Conservation (phyloP, 2,113 vertebrate species). For the Probosciger aterrimus region DNA sequence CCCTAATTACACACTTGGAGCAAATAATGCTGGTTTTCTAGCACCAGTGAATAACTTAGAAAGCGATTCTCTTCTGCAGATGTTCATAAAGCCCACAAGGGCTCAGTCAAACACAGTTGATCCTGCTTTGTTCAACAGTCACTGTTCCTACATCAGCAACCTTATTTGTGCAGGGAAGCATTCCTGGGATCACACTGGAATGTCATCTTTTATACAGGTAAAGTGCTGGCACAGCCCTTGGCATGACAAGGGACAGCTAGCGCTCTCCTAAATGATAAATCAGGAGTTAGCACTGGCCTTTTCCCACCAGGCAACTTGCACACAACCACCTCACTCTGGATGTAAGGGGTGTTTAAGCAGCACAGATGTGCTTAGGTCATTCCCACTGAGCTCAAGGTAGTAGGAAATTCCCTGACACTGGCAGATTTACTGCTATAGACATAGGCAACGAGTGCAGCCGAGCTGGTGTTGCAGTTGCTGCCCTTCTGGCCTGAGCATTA, state of each 20-base stretch:
- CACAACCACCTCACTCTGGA: rapidly evolving
- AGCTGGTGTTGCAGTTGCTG: neutral
- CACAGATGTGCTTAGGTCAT: neutral
- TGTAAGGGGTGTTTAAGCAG: neutral
- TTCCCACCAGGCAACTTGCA: neutral
- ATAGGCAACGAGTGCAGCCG: neutral
- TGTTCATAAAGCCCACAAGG: neutral
- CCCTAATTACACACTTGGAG: neutral
- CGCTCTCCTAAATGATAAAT: neutral
- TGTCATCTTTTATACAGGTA: neutral
- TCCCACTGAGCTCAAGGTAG: neutral
- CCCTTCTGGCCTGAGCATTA: neutral
- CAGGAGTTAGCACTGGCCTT: neutral
- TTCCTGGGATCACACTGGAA: neutral
- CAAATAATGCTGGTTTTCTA: neutral
- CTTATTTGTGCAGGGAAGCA: neutral
- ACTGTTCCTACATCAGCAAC: neutral
- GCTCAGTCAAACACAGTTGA: neutral
- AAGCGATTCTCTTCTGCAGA: neutral
- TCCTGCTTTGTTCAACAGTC: neutral
- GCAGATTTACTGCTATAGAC: neutral
- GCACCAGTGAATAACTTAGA: neutral
- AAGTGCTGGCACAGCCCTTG: neutral
- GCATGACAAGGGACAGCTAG: neutral
- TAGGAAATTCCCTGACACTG: neutral